Percentiles rank a stretch among this genome's conserved stretches.
Evolutionary conservation across 2,888 invertebrate species (phyloP).

Genomic region (Tromatobia lineatoria): DNA sequence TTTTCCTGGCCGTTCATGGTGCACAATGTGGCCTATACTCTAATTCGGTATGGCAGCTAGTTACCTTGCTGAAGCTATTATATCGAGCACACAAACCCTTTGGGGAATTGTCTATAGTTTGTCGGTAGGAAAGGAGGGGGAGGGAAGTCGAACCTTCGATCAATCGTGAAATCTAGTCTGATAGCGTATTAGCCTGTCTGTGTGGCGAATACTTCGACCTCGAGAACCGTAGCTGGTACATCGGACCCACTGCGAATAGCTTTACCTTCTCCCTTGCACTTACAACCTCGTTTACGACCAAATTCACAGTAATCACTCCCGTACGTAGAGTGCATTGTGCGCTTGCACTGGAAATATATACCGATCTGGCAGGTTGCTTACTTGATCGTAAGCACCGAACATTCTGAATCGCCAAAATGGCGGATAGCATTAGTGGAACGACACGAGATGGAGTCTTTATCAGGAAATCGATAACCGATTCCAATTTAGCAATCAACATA

Average conservation of each 20-base stretch:
- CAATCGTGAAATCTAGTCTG: slow-evolving; percentile 84
- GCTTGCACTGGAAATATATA: slow-evolving; percentile 2
- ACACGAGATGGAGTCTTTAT: neutral
- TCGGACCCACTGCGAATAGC: slow-evolving; percentile 51
- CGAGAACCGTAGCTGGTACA: slow-evolving; percentile 36
- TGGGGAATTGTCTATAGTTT: slow-evolving; percentile 83
- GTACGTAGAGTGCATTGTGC: slow-evolving; percentile 10
- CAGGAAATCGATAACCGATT: neutral
- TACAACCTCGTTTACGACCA: slow-evolving; percentile 52
- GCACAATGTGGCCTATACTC: slow-evolving; percentile 42
- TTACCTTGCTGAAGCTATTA: slow-evolving; percentile 80
- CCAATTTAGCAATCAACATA: neutral
- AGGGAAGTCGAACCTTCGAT: slow-evolving; percentile 78
- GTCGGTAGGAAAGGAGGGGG: slow-evolving; percentile 57
- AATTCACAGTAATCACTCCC: slow-evolving; percentile 16
- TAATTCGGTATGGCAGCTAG: slow-evolving; percentile 79
- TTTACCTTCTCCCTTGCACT: slow-evolving; percentile 28
- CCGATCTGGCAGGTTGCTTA: slow-evolving; percentile 12
- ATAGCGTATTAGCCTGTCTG: slow-evolving; percentile 77
- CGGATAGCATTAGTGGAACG: neutral
- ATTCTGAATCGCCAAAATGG: neutral
- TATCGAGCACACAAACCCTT: slow-evolving; percentile 81
- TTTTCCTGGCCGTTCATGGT: neutral
- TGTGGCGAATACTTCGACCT: slow-evolving; percentile 29
- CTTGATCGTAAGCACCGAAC: neutral